Percentiles rank a stretch among this genome's conserved stretches.
These are phyloP conservation scores for Aquatica leii DNA, from an alignment of 2,888 invertebrate species.

Conservation along the genomic window DNA sequence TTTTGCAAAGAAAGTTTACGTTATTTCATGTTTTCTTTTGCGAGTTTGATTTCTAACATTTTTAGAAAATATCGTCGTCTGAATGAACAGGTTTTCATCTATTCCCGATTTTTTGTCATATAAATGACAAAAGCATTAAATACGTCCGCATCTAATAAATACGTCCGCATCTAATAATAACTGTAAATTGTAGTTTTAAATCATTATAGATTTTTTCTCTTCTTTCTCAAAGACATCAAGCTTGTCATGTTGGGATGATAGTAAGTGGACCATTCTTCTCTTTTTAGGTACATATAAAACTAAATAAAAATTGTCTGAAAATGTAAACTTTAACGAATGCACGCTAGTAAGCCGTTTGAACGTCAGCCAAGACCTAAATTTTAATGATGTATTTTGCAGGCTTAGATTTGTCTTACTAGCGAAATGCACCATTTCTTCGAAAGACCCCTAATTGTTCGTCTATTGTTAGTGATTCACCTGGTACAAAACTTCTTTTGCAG, in stretches of 20 bases:
- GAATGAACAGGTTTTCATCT: constrained; percentile 3
- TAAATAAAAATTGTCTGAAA: background rate
- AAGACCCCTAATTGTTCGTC: no score
- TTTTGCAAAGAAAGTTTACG: background rate
- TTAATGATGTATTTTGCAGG: no score
- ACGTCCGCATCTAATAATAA: no score
- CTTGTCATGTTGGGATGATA: background rate
- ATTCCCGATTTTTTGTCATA: constrained; percentile 4
- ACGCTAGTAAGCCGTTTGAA: no score
- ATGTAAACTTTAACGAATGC: background rate
- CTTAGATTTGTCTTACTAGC: no score
- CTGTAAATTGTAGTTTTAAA: no score
- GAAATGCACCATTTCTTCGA: no score
- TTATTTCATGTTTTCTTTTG: background rate
- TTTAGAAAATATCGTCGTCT: constrained; percentile 12
- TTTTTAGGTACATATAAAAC: background rate
- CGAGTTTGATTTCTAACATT: background rate
- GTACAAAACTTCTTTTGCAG: no score
- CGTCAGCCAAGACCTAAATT: no score
- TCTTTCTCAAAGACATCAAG: constrained; percentile 2
- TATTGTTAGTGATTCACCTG: no score
- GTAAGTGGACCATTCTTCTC: background rate
- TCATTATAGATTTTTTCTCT: no score
- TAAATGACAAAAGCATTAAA: no score
- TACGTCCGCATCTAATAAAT: background rate